Base-by-base conservation (phyloP, 1,140 invertebrate genomes). In the Drosophila insularis region DNA sequence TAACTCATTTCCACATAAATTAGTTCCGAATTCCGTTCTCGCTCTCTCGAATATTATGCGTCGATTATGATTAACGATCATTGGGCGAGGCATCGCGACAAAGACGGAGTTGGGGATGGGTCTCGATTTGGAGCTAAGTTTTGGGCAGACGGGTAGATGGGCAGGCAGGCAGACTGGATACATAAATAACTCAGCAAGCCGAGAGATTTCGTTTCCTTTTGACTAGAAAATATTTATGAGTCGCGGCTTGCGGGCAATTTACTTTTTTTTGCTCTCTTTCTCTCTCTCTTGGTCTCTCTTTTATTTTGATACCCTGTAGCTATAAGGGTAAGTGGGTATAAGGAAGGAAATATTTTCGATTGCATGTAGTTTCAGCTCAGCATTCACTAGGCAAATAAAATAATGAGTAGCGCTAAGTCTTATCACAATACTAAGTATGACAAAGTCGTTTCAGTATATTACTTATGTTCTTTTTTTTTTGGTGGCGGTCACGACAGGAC, bases 1-100 rank as follows among this genome's bases (percentile, higher is more conserved):
- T 89, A 87, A 87, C 84, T 87, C 84, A 87, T 87, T 87, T 87
- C 84, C 84, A 80, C 84, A 84, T 89, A 87, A 87, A 87, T 87
- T 87, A 87, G 80, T 89, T 87, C 77, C 84, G 84, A 80, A 74
- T 80, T 78, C 84, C 70, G 67, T 40, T 65, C 54, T 65, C 63
- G 46, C 63, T 67, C 65, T 55, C 69, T 61, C 73, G 71, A 77
- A 80, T 89, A 89, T 89, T 78, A 89, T 87, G 85, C 85, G 84
- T 89, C 84, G 85, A 87, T 87, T 87, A 87, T 87, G 84, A 87
- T 87, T 89, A 87, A 87, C 84, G 84, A 87, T 87, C 82, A 68
- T 71, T 85, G 80, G 81, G 62, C 65, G 50, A 23, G 62, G 65
- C 63, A 75, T 69, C 75, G 69, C 73, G 69, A 59, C 43, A 58